A percentile compares a stretch with the other conserved stretches of the same genome.
Evolutionary conservation across 2,888 invertebrate species (phyloP).

Genomic region (Zaprionus obscuricornis): DNA sequence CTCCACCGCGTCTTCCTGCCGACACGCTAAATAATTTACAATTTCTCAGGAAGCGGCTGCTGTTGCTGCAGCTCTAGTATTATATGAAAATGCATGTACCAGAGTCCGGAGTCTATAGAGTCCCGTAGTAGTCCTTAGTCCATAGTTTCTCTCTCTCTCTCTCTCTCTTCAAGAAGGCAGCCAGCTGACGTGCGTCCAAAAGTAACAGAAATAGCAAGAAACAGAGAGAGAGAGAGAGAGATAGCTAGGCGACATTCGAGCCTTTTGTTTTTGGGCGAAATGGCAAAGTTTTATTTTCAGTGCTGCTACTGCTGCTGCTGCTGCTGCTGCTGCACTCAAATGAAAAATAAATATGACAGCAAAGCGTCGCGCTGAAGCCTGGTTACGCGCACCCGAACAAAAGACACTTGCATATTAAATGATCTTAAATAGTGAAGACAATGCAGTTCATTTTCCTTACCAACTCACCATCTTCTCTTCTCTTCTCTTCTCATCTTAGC

Average conservation of each 20-base stretch:
- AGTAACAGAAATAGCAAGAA: conserved; percentile 11
- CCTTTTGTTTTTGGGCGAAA: conserved; percentile 67
- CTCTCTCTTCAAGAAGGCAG: conserved; percentile 39
- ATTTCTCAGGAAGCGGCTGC: conserved; percentile 48
- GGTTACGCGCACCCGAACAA: conserved; percentile 58
- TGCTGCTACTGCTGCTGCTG: no score
- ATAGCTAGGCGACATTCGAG: conserved; percentile 65
- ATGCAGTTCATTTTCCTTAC: conserved; percentile 40
- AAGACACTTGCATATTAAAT: conserved; percentile 77
- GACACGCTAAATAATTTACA: conserved; percentile 73
- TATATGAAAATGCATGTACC: conserved; percentile 71
- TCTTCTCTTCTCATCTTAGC: not conserved
- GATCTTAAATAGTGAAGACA: conserved; percentile 76
- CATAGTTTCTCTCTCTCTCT: no score
- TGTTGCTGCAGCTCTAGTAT: conserved; percentile 42
- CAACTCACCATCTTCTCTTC: not conserved
- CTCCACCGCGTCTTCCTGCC: conserved; percentile 35
- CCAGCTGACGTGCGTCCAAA: conserved; percentile 71
- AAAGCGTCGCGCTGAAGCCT: conserved; percentile 53
- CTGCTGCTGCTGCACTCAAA: conserved; percentile 70
- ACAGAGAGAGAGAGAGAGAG: no score
- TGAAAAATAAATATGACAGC: conserved; percentile 78
- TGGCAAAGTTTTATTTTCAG: conserved; percentile 76
- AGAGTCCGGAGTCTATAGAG: not conserved
- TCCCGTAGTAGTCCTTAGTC: not conserved